Evolutionary conservation across 2,113 vertebrate genomes (phyloP).

Genomic region (Pyrgilauda ruficollis): DNA sequence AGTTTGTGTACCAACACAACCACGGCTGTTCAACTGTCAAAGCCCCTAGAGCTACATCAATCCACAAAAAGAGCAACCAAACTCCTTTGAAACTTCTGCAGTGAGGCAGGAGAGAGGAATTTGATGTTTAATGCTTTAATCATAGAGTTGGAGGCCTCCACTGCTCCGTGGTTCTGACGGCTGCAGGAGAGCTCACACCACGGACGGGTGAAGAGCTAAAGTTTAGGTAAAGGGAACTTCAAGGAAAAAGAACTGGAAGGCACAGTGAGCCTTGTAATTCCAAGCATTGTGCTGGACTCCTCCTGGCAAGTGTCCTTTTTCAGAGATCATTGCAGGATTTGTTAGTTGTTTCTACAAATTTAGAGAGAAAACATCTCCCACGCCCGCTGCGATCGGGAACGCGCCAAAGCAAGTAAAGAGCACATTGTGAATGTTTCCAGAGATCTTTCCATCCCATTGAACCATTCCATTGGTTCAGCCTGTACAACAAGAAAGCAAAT

Average conservation of each 20-base stretch:
- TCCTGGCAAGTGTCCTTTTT: neutral
- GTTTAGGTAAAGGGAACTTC: neutral
- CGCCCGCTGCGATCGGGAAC: neutral
- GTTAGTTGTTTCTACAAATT: slow-evolving; percentile 2
- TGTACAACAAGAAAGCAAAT: neutral
- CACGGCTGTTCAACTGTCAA: neutral
- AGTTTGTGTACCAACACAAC: neutral
- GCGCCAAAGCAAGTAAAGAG: neutral
- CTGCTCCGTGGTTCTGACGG: neutral
- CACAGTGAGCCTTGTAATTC: neutral
- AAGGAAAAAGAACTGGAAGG: neutral
- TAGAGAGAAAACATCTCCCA: neutral
- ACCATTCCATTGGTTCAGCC: neutral
- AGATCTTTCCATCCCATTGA: neutral
- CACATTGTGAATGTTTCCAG: neutral
- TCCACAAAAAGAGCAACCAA: slow-evolving; percentile 5
- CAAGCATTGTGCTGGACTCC: neutral
- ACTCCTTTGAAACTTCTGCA: neutral
- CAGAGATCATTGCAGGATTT: neutral
- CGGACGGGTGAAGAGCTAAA: accelerated
- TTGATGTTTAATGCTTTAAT: neutral
- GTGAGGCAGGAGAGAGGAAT: neutral
- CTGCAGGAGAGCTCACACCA: neutral
- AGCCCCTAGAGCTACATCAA: neutral
- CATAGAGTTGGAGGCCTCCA: neutral